Conservation (phyloP, 2,888 invertebrate species). For the Metellina segmentata region DNA sequence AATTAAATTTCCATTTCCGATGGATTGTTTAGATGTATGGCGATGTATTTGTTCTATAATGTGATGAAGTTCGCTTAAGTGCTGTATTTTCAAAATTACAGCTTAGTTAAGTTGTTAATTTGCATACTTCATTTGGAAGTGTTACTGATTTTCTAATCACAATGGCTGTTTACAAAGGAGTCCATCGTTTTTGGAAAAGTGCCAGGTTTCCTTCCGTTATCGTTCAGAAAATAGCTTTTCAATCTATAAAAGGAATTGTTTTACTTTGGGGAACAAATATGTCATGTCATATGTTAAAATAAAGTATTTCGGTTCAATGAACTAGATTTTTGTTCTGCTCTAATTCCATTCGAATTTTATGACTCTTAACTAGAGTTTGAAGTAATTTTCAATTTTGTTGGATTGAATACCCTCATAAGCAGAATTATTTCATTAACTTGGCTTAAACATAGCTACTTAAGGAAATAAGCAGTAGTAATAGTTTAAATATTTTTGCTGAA, state of each 20-base stretch:
- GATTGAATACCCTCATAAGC: too few relatives aligned
- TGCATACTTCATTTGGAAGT: background rate
- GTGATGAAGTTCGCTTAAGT: too few relatives aligned
- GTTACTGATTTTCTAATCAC: background rate
- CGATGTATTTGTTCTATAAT: too few relatives aligned
- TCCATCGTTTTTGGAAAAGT: background rate
- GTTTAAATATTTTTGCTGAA: too few relatives aligned
- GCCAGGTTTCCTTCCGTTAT: background rate
- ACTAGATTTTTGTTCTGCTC: background rate
- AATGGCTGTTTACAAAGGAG: background rate
- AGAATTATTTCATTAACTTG: too few relatives aligned
- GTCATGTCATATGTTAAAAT: background rate
- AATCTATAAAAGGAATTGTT: background rate
- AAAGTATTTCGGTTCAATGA: background rate
- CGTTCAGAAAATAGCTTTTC: background rate
- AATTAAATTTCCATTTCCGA: too few relatives aligned
- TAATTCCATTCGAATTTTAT: background rate
- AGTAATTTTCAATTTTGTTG: too few relatives aligned
- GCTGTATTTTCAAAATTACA: too few relatives aligned
- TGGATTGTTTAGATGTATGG: too few relatives aligned
- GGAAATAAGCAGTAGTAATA: too few relatives aligned
- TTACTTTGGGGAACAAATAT: background rate
- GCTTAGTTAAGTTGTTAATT: background rate
- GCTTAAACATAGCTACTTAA: too few relatives aligned
- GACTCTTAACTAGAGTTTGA: too few relatives aligned